Evolutionary conservation across 2,888 invertebrate genomes (phyloP).

Genomic region (Gryllus longicercus): DNA sequence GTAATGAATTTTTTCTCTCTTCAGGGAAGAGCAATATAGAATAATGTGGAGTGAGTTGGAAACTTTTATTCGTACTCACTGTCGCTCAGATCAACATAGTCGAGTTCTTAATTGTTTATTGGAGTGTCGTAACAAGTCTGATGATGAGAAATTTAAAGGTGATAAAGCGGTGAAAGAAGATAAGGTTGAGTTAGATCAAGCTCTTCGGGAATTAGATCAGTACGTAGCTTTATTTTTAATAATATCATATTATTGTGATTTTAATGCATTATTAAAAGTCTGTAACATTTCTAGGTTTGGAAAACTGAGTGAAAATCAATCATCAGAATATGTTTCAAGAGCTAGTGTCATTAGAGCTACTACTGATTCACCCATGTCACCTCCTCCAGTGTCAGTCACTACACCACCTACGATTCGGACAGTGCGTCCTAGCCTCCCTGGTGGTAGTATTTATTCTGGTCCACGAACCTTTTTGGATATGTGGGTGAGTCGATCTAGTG

Average conservation of each 20-base stretch:
- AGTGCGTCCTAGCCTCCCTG: conserved; percentile 35
- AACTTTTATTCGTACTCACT: conserved; percentile 71
- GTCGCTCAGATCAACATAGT: conserved; percentile 74
- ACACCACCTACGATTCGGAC: conserved; percentile 31
- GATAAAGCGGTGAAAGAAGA: conserved; percentile 43
- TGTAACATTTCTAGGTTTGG: conserved; percentile 27
- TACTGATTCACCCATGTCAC: conserved; percentile 82
- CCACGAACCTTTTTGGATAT: conserved; percentile 60
- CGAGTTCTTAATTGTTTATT: conserved; percentile 74
- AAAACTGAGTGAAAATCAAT: conserved; percentile 42
- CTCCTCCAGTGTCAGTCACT: conserved; percentile 48
- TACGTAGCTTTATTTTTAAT: conserved; percentile 42
- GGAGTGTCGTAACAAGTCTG: conserved; percentile 65
- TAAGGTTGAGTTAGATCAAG: conserved; percentile 62
- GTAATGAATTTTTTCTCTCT: conserved; percentile 20
- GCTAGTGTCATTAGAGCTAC: conserved; percentile 66
- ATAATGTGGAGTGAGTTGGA: conserved; percentile 89
- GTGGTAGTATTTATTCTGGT: conserved; percentile 43
- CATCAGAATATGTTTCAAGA: conserved; percentile 46
- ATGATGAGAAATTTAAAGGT: conserved; percentile 49
- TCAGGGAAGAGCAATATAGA: conserved; percentile 80
- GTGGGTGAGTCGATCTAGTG: conserved; percentile 58
- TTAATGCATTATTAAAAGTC: not conserved
- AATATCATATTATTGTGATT: not conserved
- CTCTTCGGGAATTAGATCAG: conserved; percentile 57